phyloP scores from a whole-genome alignment of 2,888 invertebrate genomes.

The Diabrotica balteata region DNA sequence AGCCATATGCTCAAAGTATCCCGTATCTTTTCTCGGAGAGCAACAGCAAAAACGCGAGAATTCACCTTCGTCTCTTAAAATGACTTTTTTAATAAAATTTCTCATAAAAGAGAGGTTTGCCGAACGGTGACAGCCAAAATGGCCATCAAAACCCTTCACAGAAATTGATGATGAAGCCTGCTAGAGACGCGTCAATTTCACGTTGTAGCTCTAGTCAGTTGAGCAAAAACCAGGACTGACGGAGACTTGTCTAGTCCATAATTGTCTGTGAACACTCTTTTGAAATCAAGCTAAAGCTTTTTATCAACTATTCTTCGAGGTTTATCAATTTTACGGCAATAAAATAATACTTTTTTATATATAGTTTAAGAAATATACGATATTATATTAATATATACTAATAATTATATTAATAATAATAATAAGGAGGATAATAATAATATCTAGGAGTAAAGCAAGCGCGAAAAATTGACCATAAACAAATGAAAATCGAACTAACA shows the following conservation, averaged over 20 bases:
- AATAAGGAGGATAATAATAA: too few relatives aligned
- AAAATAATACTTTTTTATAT: too few relatives aligned
- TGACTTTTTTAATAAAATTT: slow-evolving; percentile 36
- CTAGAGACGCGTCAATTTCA: slow-evolving; percentile 32
- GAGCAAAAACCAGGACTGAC: slow-evolving; percentile 31
- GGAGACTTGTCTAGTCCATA: slow-evolving; percentile 24
- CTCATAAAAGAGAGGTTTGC: slow-evolving; percentile 31
- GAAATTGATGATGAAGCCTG: slow-evolving; percentile 34
- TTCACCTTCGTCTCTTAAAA: slow-evolving; percentile 28
- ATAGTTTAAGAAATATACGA: too few relatives aligned
- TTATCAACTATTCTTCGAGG: neutral
- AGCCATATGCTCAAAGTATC: too few relatives aligned
- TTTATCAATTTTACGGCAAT: too few relatives aligned
- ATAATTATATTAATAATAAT: too few relatives aligned
- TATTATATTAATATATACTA: too few relatives aligned
- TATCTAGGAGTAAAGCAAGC: too few relatives aligned
- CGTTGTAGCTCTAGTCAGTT: slow-evolving; percentile 25
- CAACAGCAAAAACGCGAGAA: slow-evolving; percentile 18
- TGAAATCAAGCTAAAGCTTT: slow-evolving; percentile 21
- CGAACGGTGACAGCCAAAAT: slow-evolving; percentile 30
- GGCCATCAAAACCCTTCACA: slow-evolving; percentile 33
- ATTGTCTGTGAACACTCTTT: slow-evolving; percentile 30
- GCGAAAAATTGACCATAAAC: too few relatives aligned
- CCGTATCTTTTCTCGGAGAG: slow-evolving; percentile 2
- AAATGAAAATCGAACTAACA: too few relatives aligned